Conservation (phyloP, 37 sponge, comb jelly and placozoan species). For the Geodia barretti region DNA sequence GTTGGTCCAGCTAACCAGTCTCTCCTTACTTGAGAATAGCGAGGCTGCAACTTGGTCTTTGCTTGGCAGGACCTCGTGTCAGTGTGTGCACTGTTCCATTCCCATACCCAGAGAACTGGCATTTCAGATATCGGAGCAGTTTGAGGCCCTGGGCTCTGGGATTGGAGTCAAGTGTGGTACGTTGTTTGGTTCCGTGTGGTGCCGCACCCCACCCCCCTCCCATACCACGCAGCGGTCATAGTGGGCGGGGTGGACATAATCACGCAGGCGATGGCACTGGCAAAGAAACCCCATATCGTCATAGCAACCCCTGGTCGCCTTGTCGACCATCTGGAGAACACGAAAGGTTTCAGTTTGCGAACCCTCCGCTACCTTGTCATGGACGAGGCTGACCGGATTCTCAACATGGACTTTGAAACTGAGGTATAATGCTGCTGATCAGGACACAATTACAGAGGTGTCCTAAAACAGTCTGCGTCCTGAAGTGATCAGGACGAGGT, state of each 20-base stretch:
- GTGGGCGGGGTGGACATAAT: slow-evolving; percentile 98
- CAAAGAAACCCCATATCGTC: slow-evolving; percentile 96
- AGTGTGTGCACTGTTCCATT: background rate
- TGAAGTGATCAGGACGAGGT: no score
- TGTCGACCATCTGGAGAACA: slow-evolving; percentile 98
- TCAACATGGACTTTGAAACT: slow-evolving; percentile 99
- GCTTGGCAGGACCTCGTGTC: background rate
- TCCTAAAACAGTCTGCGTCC: background rate
- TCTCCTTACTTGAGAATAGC: background rate
- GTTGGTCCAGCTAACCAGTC: slow-evolving; percentile 12
- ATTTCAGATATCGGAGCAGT: slow-evolving; percentile 96
- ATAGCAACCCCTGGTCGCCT: slow-evolving; percentile 98
- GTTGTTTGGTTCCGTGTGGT: background rate
- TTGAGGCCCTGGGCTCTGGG: slow-evolving; percentile 87
- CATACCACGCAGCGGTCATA: slow-evolving; percentile 84
- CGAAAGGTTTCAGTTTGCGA: slow-evolving; percentile 94
- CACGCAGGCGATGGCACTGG: slow-evolving; percentile 91
- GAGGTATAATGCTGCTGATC: slow-evolving; percentile 67
- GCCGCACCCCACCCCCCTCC: background rate
- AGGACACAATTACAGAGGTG: no score
- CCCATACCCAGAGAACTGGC: slow-evolving; percentile 83
- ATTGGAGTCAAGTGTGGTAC: slow-evolving; percentile 94
- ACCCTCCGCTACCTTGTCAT: slow-evolving; percentile 90
- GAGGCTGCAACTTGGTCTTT: background rate
- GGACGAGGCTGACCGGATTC: slow-evolving; percentile 99